These are phyloP conservation scores for Hypolimnas misippus DNA, from an alignment of 2,888 invertebrate species.

Conservation along the genomic window DNA sequence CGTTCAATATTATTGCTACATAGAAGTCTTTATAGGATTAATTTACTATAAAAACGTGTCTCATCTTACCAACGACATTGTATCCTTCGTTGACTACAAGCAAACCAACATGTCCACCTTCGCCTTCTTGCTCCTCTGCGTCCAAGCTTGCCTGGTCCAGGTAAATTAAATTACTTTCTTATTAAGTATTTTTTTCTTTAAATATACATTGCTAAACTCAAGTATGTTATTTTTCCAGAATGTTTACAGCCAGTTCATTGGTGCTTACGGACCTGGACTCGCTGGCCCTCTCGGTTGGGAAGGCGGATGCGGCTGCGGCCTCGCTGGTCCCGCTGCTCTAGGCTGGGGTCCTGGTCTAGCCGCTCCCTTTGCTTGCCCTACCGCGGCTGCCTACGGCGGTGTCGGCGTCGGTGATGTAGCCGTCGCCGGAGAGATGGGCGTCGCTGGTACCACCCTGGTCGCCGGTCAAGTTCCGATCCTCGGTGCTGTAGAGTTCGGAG, in stretches of 20 bases:
- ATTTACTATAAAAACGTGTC: neutral
- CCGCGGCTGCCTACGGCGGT: conserved; percentile 16
- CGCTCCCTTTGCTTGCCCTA: neutral
- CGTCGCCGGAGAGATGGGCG: conserved; percentile 48
- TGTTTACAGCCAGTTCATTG: conserved; percentile 24
- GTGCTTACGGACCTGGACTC: neutral
- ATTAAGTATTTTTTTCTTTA: too few relatives aligned
- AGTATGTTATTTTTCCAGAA: too few relatives aligned
- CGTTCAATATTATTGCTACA: neutral
- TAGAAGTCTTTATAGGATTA: neutral
- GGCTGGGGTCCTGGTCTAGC: conserved; percentile 3
- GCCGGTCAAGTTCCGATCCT: conserved; percentile 52
- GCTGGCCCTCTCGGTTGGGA: neutral
- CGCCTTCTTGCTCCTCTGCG: conserved; percentile 44
- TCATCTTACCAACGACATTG: neutral
- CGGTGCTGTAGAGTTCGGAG: conserved; percentile 51
- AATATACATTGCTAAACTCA: too few relatives aligned
- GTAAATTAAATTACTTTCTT: conserved; percentile 37
- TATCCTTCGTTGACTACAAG: neutral
- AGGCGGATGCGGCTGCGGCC: neutral
- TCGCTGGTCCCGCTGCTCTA: conserved; percentile 4
- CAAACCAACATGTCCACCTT: conserved; percentile 40
- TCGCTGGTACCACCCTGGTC: conserved; percentile 49
- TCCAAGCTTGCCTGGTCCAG: conserved; percentile 57
- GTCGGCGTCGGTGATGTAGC: conserved; percentile 46